phyloP scores from a whole-genome alignment of 2,797 vertebrate species.

The Pipistrellus pygmaeus region DNA sequence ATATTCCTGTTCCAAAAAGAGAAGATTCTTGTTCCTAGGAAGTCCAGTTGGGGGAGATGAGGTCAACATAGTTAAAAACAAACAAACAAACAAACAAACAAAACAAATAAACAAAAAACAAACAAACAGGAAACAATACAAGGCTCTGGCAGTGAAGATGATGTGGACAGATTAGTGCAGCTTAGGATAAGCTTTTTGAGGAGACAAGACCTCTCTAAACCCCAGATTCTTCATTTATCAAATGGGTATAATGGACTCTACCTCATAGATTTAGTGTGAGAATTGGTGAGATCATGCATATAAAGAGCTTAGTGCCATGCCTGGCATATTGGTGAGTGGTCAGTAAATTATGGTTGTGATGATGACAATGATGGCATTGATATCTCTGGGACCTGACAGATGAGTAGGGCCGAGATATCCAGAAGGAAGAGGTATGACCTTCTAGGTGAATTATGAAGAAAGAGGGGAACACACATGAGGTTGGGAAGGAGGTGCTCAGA shows the following conservation, averaged over 20 bases:
- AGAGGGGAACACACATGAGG: background rate
- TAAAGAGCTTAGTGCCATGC: slow-evolving; percentile 40
- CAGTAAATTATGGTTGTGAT: slow-evolving; percentile 1
- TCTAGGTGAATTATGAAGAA: slow-evolving; percentile 54
- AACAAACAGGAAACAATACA: slow-evolving; percentile 14
- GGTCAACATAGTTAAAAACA: background rate
- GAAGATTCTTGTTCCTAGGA: slow-evolving; percentile 44
- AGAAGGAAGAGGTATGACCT: slow-evolving; percentile 7
- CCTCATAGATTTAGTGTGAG: slow-evolving; percentile 22
- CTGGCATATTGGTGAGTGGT: slow-evolving; percentile 8
- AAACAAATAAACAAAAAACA: too few species aligned
- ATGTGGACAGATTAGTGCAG: background rate
- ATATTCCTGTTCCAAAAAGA: background rate
- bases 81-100: background rate
- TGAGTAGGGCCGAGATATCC: slow-evolving; percentile 23
- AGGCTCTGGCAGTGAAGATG: background rate
- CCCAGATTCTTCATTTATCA: slow-evolving; percentile 46
- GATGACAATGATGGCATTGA: background rate
- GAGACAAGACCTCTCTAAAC: slow-evolving; percentile 53
- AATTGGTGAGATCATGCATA: background rate
- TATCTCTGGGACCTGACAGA: slow-evolving; percentile 3
- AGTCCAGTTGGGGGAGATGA: background rate
- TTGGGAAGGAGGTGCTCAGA: slow-evolving; percentile 23
- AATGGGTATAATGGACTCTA: background rate
- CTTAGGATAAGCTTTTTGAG: slow-evolving; percentile 21